Base-by-base conservation (phyloP, 2,888 invertebrate genomes). In the Anoncus sp. region DNA sequence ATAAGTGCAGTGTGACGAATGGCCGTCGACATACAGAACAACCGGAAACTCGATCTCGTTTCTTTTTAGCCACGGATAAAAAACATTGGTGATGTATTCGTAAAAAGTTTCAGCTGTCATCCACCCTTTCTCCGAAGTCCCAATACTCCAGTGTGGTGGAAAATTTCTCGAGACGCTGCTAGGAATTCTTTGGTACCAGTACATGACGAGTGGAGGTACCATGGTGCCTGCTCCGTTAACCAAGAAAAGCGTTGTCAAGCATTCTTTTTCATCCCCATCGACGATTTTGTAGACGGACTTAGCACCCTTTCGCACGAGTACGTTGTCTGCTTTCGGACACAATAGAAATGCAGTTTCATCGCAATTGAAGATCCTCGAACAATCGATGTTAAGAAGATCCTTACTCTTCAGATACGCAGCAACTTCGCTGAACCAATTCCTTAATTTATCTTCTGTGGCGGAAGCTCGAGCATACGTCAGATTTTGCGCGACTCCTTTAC, bases 381-480 rank as follows among this genome's bases (percentile, higher is more conserved):
- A 7, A 31, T 70, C 65, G 53, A 73, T 65, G 6, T 55, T 14
- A 12, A 59, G 51, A 2, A 74, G 38, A 20, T 51, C 31, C 24
- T 55, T 43, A 10, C 38, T 22, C 35, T 22, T 31, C 31, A 55
- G 14, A 49, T 71, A 38, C 5, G 31, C 20, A 9, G 53, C 16
- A 14, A 71, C 66, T 53, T 62, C 62, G 12, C 2, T 9, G 24
- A 77, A 77, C 77, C 72, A 77, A 20, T 20, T 51, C 57, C 57
- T 59, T 18, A 80, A 31, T 24, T 67, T 51, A 49, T 75, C 67
- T 80, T 84, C 81, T n/a, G 66, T 80, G 7, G 59, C 63, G 3
- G 53, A 22, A 16, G 65, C 65, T 53, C 66, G 65, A 45, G 35
- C 45, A 18, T 57, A 51, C 1, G 71, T 71, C 1, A 67, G 38